Percentiles rank a stretch among this genome's conserved stretches.
Evolutionary conservation across 2,113 vertebrate species (phyloP).

Genomic region (Psilopsiagon aymara): DNA sequence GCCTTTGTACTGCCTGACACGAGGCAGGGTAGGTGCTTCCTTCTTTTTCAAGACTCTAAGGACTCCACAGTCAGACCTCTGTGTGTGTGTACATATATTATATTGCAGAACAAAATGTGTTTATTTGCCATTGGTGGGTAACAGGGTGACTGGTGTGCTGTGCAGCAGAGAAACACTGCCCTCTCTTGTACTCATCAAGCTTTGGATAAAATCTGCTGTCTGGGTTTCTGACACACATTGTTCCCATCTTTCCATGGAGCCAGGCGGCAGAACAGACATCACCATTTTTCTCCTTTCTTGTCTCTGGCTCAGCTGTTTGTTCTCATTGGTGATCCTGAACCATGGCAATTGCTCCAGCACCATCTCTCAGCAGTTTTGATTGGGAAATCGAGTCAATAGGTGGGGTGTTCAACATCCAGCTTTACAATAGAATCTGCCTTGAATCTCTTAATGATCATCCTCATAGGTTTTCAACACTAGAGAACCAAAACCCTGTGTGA

Average conservation of each 20-base stretch:
- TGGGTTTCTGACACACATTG: background rate
- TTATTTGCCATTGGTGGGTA: background rate
- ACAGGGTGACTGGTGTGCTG: background rate
- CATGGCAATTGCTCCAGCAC: background rate
- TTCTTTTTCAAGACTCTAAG: background rate
- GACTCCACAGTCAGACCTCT: rapidly evolving
- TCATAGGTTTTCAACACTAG: background rate
- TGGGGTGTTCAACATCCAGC: rapidly evolving
- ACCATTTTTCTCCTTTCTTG: background rate
- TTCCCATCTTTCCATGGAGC: background rate
- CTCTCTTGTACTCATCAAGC: background rate
- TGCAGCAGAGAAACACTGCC: background rate
- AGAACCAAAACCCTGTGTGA: background rate
- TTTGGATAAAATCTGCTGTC: background rate
- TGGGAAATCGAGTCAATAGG: background rate
- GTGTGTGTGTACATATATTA: background rate
- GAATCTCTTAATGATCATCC: background rate
- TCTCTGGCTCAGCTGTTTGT: background rate
- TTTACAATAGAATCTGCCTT: background rate
- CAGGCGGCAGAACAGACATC: background rate
- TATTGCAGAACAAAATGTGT: background rate
- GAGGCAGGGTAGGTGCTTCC: background rate
- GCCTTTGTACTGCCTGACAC: background rate
- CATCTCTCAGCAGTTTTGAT: background rate
- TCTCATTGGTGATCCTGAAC: background rate